phyloP scores from a whole-genome alignment of 2,888 invertebrate species.

The Leptopilina syphax region DNA sequence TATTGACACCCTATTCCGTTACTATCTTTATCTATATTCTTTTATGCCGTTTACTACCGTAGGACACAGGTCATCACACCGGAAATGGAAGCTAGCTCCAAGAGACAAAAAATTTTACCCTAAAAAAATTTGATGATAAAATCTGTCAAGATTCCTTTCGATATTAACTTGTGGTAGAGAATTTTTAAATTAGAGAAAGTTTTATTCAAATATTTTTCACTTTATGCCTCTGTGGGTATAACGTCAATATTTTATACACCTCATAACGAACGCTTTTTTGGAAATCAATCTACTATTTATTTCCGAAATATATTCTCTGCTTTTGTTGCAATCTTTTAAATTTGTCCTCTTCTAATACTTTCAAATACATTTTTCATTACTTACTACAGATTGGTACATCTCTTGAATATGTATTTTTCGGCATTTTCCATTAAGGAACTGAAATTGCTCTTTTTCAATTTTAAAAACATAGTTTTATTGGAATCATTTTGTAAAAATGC shows the following conservation, averaged over 20 bases:
- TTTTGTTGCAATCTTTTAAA: neutral
- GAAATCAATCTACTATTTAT: neutral
- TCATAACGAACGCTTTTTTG: neutral
- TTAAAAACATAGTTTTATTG: neutral
- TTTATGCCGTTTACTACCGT: constrained; percentile 51
- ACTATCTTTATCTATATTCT: constrained; percentile 53
- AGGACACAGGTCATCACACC: neutral
- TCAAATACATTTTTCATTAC: neutral
- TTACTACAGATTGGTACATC: neutral
- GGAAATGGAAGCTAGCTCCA: neutral
- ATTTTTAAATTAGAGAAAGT: neutral
- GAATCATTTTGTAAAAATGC: neutral
- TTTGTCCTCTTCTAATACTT: neutral
- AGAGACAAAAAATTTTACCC: neutral
- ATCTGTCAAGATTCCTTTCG: neutral
- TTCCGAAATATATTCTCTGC: no score
- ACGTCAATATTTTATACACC: neutral
- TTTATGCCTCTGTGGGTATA: no score
- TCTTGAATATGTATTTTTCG: neutral
- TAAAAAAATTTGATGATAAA: neutral
- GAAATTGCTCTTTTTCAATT: neutral
- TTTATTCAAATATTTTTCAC: no score
- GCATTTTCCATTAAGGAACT: neutral
- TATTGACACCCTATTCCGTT: constrained; percentile 56
- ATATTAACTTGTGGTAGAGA: neutral